phyloP scores from a whole-genome alignment of 2,113 vertebrate species.

The Colinus virginianus region DNA sequence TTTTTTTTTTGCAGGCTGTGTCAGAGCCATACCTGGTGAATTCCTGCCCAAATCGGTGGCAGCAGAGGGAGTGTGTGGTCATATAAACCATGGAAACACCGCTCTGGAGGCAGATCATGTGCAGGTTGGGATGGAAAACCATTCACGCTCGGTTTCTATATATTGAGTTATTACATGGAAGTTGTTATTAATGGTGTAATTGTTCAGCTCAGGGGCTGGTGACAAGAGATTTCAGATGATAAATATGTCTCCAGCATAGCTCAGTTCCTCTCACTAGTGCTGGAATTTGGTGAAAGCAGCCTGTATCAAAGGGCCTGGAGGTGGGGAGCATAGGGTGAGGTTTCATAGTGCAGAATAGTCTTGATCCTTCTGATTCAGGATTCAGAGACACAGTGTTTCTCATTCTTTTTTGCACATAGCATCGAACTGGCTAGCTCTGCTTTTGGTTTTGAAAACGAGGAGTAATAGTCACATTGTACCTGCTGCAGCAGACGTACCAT shows the following conservation, averaged over 20 bases:
- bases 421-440: neutral
- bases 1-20: neutral
- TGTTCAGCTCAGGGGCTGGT: conserved; percentile 9
- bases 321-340: neutral
- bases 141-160: neutral
- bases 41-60: neutral
- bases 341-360: neutral
- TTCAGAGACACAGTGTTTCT: neutral
- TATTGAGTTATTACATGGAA: neutral
- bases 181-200: conserved; percentile 26
- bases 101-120: neutral
- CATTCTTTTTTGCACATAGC: neutral
- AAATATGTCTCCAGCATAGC: neutral
- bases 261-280: neutral
- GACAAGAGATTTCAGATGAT: neutral
- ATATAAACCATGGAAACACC: neutral
- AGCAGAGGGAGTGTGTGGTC: neutral
- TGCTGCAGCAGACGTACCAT: neutral
- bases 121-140: conserved; percentile 4
- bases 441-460: neutral
- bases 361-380: neutral
- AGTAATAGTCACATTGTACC: neutral
- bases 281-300: neutral
- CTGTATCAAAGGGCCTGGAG: neutral
- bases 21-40: neutral